Base-by-base conservation (phyloP, 2,888 invertebrate genomes). In the Incurvaria masculella region DNA sequence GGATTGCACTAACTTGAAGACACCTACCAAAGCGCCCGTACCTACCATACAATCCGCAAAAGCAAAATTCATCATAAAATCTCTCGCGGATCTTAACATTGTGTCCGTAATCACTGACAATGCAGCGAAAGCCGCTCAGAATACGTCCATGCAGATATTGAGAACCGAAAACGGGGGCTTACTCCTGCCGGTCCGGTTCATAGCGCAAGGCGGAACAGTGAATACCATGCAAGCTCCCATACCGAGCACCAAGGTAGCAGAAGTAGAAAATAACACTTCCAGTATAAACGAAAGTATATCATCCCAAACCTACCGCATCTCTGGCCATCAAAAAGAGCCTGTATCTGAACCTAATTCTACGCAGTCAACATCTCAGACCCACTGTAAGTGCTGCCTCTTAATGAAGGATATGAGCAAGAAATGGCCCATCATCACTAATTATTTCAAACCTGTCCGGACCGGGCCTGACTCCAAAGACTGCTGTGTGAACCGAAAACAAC, bases 301-400 rank as follows among this genome's bases (percentile, higher is more conserved):
- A n/a, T n/a, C n/a, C n/a, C n/a, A n/a, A n/a, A n/a, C n/a, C n/a
- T n/a, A n/a, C n/a, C n/a, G n/a, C n/a, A n/a, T n/a, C n/a, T n/a
- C n/a, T n/a, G n/a, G n/a, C n/a, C n/a, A n/a, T n/a, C n/a, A n/a
- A n/a, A n/a, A n/a, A n/a, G n/a, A n/a, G n/a, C n/a, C n/a, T n/a
- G n/a, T n/a, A n/a, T n/a, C n/a, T n/a, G n/a, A n/a, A n/a, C n/a
- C n/a, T n/a, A n/a, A n/a, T n/a, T n/a, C n/a, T n/a, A n/a, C n/a
- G n/a, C n/a, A n/a, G n/a, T n/a, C 33, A n/a, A n/a, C n/a, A 19
- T 4, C 39, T 23, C 18, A 16, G 18, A 38, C 50, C 19, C 76
- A 75, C 47, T 78, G 78, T 27, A 52, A 56, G 1, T 78, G 76
- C 48, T 78, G 78, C 53, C 11, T 60, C 0, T 26, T 66, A 6